Base-by-base conservation (phyloP, 2,888 invertebrate genomes). In the Mythimna albipuncta region DNA sequence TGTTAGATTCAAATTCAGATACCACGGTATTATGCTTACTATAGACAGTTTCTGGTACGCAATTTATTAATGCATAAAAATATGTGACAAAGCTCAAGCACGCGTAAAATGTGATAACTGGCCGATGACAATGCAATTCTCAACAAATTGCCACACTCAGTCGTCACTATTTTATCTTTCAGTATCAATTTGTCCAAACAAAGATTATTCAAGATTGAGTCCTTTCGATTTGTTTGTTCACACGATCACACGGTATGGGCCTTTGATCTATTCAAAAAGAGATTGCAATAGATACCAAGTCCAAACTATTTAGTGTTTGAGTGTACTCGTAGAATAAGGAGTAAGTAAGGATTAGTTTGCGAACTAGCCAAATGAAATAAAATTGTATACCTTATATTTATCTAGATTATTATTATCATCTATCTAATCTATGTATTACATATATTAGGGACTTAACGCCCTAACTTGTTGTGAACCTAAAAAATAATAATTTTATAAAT, bases 401-500 rank as follows among this genome's bases (percentile, higher is more conserved):
- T 26, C 26, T 26, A 55, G 10, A 13, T 11, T 47, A 16, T n/a
- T 52, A 2, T 7, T 52, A 9, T 52, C 9, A 9, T 52, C 9
- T 52, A 52, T 52, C 9, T n/a, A 52, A 52, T 19, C 19, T 52
- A 16, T 52, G 50, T n/a, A n/a, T 19, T 52, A 32, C 32, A 2
- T 32, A 52, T 52, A 21, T 21, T 16, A 52, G 44, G 11, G 52
- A 41, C 19, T 57, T 26, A 47, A 21, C 26, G 11, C 68, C 35
- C 19, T 75, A 38, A 68, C 35, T 38, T 13, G 26, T 21, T 55
- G 32, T 26, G 9, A 10, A 59, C 9, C 19, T n/a, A 35, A 54
- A 32, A 77, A 76, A 75, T 58, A 61, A 10, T 57, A 68, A 66
- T 69, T 74, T 67, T 65, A 67, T 59, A 26, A 26, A 26, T 26